Evolutionary conservation across 2,113 vertebrate genomes (phyloP).

Genomic region (Pundamilia nyererei): DNA sequence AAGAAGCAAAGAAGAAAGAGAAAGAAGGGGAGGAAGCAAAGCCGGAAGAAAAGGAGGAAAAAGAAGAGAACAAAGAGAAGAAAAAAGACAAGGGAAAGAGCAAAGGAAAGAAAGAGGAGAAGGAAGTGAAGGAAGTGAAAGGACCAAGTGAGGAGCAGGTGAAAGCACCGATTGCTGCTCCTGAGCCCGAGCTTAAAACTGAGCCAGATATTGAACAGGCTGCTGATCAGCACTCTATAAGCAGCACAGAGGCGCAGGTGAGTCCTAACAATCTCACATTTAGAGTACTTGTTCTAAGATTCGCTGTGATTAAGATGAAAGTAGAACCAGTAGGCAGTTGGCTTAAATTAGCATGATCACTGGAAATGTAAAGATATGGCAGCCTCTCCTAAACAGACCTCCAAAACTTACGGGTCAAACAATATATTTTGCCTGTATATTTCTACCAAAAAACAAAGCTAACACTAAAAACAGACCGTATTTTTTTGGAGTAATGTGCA

Average conservation of each 20-base stretch:
- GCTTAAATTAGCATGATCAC: background rate
- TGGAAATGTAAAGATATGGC: background rate
- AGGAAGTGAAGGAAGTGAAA: slow-evolving; percentile 7
- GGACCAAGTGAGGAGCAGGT: slow-evolving; percentile 44
- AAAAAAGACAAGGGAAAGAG: slow-evolving; percentile 34
- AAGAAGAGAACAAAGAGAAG: slow-evolving; percentile 2
- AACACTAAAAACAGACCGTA: background rate
- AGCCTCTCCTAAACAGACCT: background rate
- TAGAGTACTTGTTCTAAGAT: background rate
- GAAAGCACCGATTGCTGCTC: slow-evolving; percentile 89
- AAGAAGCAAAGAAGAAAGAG: background rate
- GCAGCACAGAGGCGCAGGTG: slow-evolving; percentile 88
- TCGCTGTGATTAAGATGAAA: background rate
- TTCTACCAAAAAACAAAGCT: background rate
- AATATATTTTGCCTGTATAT: background rate
- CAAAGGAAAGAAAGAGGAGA: slow-evolving; percentile 32
- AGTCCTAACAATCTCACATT: background rate
- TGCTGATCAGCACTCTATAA: slow-evolving; percentile 84
- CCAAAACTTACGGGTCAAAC: background rate
- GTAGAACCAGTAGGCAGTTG: background rate
- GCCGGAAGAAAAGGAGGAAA: background rate
- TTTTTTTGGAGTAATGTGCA: background rate
- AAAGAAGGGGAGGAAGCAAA: background rate
- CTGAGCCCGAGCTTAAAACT: slow-evolving; percentile 85
- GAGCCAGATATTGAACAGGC: slow-evolving; percentile 76